phyloP scores from a whole-genome alignment of 2,888 invertebrate species.

The Drosophila barbarae region DNA sequence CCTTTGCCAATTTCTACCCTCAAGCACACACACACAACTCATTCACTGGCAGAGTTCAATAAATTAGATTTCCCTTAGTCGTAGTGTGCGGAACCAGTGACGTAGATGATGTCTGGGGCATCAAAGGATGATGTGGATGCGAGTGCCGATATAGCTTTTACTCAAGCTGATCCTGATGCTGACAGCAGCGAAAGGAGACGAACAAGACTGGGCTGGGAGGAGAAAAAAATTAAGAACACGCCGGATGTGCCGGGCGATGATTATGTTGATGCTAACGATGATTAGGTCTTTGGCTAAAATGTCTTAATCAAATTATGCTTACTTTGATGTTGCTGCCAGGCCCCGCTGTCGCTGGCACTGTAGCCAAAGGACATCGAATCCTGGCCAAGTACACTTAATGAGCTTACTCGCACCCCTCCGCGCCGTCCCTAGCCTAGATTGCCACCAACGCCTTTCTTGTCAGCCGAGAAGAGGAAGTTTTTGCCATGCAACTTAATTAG shows the following conservation, averaged over 20 bases:
- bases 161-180: constrained; percentile 35
- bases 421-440: constrained; percentile 9
- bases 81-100: constrained; percentile 54
- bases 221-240: constrained; percentile 30
- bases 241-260: constrained; percentile 59
- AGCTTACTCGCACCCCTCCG: constrained; percentile 58
- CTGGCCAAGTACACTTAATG: constrained; percentile 67
- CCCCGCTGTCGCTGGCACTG: constrained; percentile 14
- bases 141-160: constrained; percentile 4
- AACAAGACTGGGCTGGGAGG: background rate
- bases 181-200: constrained; percentile 26
- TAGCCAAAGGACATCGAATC: constrained; percentile 34
- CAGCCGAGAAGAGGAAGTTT: constrained; percentile 51
- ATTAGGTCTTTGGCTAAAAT: constrained; percentile 74
- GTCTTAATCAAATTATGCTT: constrained; percentile 76
- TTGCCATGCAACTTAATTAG: constrained; percentile 71
- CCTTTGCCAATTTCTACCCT: constrained; percentile 13
- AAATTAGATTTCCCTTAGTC: constrained; percentile 58
- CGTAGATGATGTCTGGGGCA: constrained; percentile 58
- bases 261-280: constrained; percentile 74
- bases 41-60: constrained; percentile 59
- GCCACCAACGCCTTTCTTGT: constrained; percentile 49
- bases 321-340: constrained; percentile 69
- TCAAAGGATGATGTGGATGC: constrained; percentile 54
- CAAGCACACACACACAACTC: constrained; percentile 34